Evolutionary conservation across 1,140 invertebrate genomes (phyloP), one percentile per base, ranked within the genome.

Genomic region (Octopus bimaculoides): DNA sequence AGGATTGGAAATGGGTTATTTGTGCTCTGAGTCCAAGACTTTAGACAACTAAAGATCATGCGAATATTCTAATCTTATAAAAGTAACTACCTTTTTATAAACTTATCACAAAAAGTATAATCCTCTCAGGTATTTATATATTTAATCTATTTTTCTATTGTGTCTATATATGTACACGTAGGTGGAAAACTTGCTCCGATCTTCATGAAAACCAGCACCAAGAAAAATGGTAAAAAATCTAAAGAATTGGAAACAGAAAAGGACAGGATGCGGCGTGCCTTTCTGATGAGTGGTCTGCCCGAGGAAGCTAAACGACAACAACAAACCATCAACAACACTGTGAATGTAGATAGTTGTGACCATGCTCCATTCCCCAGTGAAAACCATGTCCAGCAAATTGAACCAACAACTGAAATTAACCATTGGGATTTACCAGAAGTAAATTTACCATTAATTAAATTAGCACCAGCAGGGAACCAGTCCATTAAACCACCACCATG

Each of bases 281-380:
- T 88, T 78, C 79, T 88, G 9, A 86, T 86, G 84, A 88, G 87
- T 81, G 86, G 86, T 12, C 81, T 88, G 4, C 86, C 87, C 69
- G 85, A 86, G 4, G 84, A 85, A 73, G 75, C 87, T 14, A 84
- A 84, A 69, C 79, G 81, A 17, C 85, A 84, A 56, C 77, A 77
- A n/a, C 55, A 75, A 14, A 69, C 56, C 10, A 69, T 26, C 52
- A 52, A 79, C 6, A 55, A 77, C 14, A 54, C 61, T 52, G 74
- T 54, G 5, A 52, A 54, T 41, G 69, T 61, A 5, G 41, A 78
- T 4, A 20, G 54, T 4, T 73, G 55, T 54, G 85, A 86, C 52
- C 83, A 82, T 77, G 81, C 85, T 5, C 85, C 85, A 17, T 80
- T 85, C 52, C 87, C 87, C 10, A 54, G 52, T 4, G 52, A 80